These are phyloP conservation scores for Dendrolimus pini DNA, from an alignment of 2,888 invertebrate species.

Conservation along the genomic window DNA sequence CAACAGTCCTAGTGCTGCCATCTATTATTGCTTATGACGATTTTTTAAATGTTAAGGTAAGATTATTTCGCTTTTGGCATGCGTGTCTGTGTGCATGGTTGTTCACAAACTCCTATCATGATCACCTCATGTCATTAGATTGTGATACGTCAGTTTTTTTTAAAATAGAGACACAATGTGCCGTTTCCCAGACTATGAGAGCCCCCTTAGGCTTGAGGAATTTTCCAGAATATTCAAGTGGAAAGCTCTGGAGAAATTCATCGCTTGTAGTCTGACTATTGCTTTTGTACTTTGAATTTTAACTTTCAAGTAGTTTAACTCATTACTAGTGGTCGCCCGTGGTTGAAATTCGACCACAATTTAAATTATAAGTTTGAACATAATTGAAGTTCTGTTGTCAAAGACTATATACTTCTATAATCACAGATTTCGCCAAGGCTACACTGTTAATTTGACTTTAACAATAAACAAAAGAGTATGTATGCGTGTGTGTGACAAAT, in stretches of 20 bases:
- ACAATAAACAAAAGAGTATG: too few species aligned
- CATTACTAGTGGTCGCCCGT: too few species aligned
- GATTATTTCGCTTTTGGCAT: not conserved
- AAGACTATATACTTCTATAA: too few species aligned
- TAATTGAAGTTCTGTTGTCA: too few species aligned
- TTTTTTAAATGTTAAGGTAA: too few species aligned
- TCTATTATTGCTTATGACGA: too few species aligned
- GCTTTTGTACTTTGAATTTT: not conserved
- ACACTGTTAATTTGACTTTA: too few species aligned
- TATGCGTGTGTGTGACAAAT: too few species aligned
- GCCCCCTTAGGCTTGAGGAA: not conserved
- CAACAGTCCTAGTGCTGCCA: too few species aligned
- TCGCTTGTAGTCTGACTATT: not conserved
- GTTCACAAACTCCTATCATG: conserved; percentile 14
- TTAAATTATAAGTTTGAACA: too few species aligned
- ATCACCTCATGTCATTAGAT: not conserved
- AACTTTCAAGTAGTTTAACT: not conserved
- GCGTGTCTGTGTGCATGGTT: conserved; percentile 24
- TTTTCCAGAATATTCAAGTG: not conserved
- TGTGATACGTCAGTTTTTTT: not conserved
- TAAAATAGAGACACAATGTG: not conserved
- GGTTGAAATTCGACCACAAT: too few species aligned
- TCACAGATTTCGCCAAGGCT: too few species aligned
- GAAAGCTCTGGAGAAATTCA: not conserved
- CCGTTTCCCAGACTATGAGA: not conserved